Base-by-base conservation (phyloP, 92 coral and sea anemone species). In the Epizoanthus stellaris region DNA sequence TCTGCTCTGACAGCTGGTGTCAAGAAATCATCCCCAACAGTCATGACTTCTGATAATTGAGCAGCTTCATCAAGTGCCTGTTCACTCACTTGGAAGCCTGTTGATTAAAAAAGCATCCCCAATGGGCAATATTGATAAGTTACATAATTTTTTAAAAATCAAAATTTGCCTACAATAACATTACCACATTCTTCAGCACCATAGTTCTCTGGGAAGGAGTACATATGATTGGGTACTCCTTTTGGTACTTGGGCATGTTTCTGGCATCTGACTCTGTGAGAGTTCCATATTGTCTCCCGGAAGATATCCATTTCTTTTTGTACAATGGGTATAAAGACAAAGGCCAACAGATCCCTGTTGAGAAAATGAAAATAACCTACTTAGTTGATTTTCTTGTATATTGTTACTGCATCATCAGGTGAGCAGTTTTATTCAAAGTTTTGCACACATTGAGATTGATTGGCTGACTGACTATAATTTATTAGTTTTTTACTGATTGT, bases 41-140 rank as follows among this genome's bases (percentile, higher is more conserved):
- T 38, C 86, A 87, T 81, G 53, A 82, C 91, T 62, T 62, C 36
- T 15, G 91, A 87, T 5, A 87, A 13, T 49, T 82, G 56, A 5
- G 83, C 87, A 49, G 62, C 91, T 40, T 87, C 87, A 38, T 87
- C 84, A 9, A 87, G 83, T 74, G 59, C 77, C 53, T 87, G 56
- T 19, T 82, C 65, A 63, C 63, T 82, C 40, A 88, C 87, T 82
- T 49, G 91, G 36, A 82, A 88, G 21, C 87, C 91, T 87, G 87
- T 15, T 70, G 53, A 67, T 65, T 10, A 68, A 80, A 45, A 58
- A 3, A 77, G 53, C 9, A 5, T 47, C 1, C 6, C 53, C 6
- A 5, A 10, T 5, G 9, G 1, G 9, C 9, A 47, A 6, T 5
- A 47, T 47, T 47, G 8, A 6, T 5, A 6, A 1, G 6, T 5